A percentile compares a stretch with the other conserved stretches of the same genome.
Conservation (phyloP, 2,888 invertebrate genomes). For the Cheilosia variabilis region DNA sequence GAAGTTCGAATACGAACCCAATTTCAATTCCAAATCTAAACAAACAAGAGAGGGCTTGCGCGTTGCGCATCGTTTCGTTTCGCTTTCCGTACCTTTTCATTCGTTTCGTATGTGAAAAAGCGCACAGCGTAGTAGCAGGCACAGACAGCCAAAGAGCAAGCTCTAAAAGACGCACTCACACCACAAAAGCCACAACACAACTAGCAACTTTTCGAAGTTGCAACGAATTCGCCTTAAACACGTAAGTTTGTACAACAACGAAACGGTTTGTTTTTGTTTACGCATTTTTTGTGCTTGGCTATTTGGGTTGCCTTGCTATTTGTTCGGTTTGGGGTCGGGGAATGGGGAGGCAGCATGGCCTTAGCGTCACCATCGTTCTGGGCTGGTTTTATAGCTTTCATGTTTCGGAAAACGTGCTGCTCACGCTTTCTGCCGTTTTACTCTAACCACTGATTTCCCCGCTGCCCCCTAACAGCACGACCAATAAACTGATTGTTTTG, state of each 20-base stretch:
- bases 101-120: too few species aligned
- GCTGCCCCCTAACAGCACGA: background rate
- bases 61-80: too few species aligned
- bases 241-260: background rate
- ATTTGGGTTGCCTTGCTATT: slow-evolving; percentile 19
- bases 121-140: too few species aligned
- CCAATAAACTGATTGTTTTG: background rate
- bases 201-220: slow-evolving; percentile 21
- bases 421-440: slow-evolving; percentile 47
- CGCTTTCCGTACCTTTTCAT: too few species aligned
- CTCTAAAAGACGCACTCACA: background rate
- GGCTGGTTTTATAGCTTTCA: slow-evolving; percentile 45
- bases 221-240: slow-evolving; percentile 57
- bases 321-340: background rate
- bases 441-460: background rate
- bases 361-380: slow-evolving; percentile 27
- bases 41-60: too few species aligned
- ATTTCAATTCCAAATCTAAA: too few species aligned
- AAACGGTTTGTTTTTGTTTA: slow-evolving; percentile 70
- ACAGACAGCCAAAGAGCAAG: background rate
- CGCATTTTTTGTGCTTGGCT: slow-evolving; percentile 27
- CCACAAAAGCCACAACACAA: too few species aligned
- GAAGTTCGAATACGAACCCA: too few species aligned
- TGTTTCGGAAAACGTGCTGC: slow-evolving; percentile 69
- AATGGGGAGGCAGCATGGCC: slow-evolving; percentile 19